Base-by-base conservation (phyloP, 2,888 invertebrate genomes). In the Orthonychiurus folsomi region DNA sequence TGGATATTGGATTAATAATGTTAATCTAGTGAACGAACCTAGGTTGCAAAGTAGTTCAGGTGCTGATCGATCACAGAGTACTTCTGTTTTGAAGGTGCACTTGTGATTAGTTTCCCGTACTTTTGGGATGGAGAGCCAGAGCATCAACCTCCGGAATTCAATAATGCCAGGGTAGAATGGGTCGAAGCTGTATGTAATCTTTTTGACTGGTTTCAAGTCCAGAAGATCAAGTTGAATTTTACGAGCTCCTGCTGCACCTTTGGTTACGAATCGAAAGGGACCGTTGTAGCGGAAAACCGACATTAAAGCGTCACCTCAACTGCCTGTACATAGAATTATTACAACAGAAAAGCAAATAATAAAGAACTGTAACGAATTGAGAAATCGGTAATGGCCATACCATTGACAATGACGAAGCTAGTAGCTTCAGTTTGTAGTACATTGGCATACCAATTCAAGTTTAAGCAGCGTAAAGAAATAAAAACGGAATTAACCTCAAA, bases 141-240 rank as follows among this genome's bases (percentile, higher is more conserved):
- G 84, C 50, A 89, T 78, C 74, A 89, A 86, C 71, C 86, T 82
- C 75, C 90, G 89, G 80, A 73, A 82, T 83, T 82, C 82, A 66
- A 79, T 80, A 63, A 85, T 85, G 78, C 86, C 85, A 73, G 84
- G 81, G 73, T 84, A 82, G 77, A 92, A 92, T 2, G 93, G 92
- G 79, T 93, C 92, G 75, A 92, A 91, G 78, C 85, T 84, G 59
- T 90, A 83, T 59, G 84, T 83, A 64, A 93, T 83, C 77, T 84
- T 83, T 74, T 86, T 86, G 0, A 88, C 86, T 53, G 88, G 88
- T 76, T 88, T 88, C 64, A 92, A 80, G 80, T 87, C 88, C 12
- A 92, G 77, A 67, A 76, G 74, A 75, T 80, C 84, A 60, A 89
- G 73, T 77, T 91, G 86, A 78, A 87, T 87, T 59, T 78, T 79